A percentile compares a stretch with the other conserved stretches of the same genome.
These are phyloP conservation scores for Scaptomyza polygonia DNA, from an alignment of 2,888 invertebrate genomes.

Conservation along the genomic window DNA sequence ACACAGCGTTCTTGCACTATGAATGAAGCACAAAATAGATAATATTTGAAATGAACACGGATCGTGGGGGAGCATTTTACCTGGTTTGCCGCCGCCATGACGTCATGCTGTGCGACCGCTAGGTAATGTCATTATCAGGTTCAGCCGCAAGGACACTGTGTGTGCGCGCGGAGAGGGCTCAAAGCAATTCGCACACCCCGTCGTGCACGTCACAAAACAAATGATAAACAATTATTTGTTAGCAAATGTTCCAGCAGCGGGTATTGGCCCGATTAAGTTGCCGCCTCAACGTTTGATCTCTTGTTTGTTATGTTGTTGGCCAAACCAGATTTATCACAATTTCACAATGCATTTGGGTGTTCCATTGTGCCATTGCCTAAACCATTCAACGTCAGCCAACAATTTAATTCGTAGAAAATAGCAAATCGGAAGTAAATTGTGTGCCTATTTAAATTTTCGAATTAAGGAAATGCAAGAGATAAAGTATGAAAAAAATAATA, in stretches of 20 bases:
- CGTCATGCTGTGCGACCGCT: constrained; percentile 71
- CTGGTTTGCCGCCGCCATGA: constrained; percentile 55
- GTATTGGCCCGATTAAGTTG: constrained; percentile 50
- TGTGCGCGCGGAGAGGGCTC: constrained; percentile 4
- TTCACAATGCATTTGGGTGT: constrained; percentile 71
- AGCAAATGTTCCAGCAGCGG: constrained; percentile 37
- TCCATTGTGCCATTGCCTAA: constrained; percentile 63
- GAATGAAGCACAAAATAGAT: constrained; percentile 51
- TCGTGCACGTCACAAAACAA: constrained; percentile 78
- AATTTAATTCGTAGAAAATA: constrained; percentile 78
- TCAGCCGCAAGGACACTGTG: constrained; percentile 52
- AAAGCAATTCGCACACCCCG: constrained; percentile 59
- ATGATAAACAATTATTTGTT: constrained; percentile 80
- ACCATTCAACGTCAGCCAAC: constrained; percentile 54
- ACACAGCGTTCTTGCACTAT: constrained; percentile 27
- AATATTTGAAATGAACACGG: constrained; percentile 36
- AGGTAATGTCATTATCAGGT: constrained; percentile 78
- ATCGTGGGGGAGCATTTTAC: constrained; percentile 35
- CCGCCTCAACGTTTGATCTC: constrained; percentile 59
- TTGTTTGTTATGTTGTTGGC: constrained; percentile 49
- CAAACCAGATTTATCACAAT: constrained; percentile 64
- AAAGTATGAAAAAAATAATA: constrained; percentile 6
- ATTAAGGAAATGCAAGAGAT: constrained; percentile 16
- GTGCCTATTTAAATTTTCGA: constrained; percentile 42
- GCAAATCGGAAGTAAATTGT: constrained; percentile 70